phyloP scores from a whole-genome alignment of 2,888 invertebrate species.

The Crocallis elinguaria region DNA sequence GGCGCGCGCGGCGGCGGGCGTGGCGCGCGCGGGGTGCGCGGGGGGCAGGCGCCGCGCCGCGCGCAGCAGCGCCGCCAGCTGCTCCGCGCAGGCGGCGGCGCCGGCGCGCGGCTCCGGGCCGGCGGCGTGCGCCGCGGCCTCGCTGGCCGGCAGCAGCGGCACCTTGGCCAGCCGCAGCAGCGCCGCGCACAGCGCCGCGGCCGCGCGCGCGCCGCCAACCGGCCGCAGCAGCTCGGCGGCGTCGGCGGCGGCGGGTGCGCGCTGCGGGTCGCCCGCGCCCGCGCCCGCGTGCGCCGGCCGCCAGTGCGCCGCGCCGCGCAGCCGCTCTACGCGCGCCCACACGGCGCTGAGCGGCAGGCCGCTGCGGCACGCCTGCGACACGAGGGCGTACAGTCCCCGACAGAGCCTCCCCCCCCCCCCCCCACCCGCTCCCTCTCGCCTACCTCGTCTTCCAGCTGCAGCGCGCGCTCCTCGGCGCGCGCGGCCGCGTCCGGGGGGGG shows the following conservation, averaged over 20 bases:
- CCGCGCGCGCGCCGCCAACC: constrained; percentile 69
- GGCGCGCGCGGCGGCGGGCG: constrained; percentile 31
- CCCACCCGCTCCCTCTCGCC: too few relatives aligned
- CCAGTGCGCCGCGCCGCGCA: constrained; percentile 90
- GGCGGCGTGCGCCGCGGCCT: constrained; percentile 41
- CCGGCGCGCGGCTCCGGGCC: constrained; percentile 36
- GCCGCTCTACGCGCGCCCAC: constrained; percentile 90
- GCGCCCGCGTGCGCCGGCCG: constrained; percentile 84
- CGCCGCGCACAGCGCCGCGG: constrained; percentile 84
- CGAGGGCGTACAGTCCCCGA: too few relatives aligned
- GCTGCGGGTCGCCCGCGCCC: constrained; percentile 85
- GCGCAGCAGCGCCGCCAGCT: constrained; percentile 60
- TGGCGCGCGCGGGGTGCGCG: constrained; percentile 27
- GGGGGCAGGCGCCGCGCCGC: constrained; percentile 43
- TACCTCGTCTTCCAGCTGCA: constrained; percentile 1
- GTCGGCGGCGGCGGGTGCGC: constrained; percentile 87
- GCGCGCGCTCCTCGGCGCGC: constrained; percentile 1
- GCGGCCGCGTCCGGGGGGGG: constrained; percentile 30
- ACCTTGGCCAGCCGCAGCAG: constrained; percentile 71
- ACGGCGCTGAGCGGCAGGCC: constrained; percentile 89
- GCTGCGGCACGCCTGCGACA: constrained; percentile 63
- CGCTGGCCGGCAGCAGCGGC: constrained; percentile 37
- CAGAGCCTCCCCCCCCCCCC: too few relatives aligned
- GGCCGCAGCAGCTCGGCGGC: constrained; percentile 89
- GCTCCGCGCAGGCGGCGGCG: constrained; percentile 77